A percentile compares a stretch with the other conserved stretches of the same genome.
Evolutionary conservation across 2,113 vertebrate genomes (phyloP).

Genomic region (Seriola aureovittata): DNA sequence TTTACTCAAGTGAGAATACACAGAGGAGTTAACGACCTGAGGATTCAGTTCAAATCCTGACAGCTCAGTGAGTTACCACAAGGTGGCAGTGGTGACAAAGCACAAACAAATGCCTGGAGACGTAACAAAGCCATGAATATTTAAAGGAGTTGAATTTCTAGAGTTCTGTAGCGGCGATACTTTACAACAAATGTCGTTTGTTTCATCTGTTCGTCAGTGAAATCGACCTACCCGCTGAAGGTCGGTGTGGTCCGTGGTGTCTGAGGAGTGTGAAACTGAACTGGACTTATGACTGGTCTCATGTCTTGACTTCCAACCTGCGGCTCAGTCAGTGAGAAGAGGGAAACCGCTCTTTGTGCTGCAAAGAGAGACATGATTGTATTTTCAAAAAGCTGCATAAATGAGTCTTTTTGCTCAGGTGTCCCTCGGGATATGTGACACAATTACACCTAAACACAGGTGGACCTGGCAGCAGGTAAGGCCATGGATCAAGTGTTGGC

Average conservation of each 20-base stretch:
- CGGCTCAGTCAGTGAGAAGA: conserved; percentile 90
- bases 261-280: conserved; percentile 88
- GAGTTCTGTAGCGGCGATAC: neutral
- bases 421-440: neutral
- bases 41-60: neutral
- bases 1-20: neutral
- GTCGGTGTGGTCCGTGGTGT: conserved; percentile 89
- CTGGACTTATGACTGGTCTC: conserved; percentile 83
- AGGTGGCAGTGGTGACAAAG: conserved; percentile 51
- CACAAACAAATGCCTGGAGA: neutral
- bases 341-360: conserved; percentile 93
- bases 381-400: conserved; percentile 2
- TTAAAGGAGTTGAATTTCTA: neutral
- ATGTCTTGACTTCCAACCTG: conserved; percentile 80
- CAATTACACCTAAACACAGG: neutral
- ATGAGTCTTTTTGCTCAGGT: neutral
- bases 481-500: conserved; percentile 36
- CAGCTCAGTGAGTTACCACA: conserved; percentile 25
- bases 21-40: neutral
- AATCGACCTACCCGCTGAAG: conserved; percentile 81
- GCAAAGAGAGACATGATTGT: conserved; percentile 35
- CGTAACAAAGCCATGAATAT: neutral
- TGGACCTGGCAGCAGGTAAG: conserved; percentile 6
- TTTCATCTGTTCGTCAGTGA: neutral
- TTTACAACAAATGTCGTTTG: neutral